phyloP scores from a whole-genome alignment of 2,888 invertebrate species.

The Tetranychus truncatus region DNA sequence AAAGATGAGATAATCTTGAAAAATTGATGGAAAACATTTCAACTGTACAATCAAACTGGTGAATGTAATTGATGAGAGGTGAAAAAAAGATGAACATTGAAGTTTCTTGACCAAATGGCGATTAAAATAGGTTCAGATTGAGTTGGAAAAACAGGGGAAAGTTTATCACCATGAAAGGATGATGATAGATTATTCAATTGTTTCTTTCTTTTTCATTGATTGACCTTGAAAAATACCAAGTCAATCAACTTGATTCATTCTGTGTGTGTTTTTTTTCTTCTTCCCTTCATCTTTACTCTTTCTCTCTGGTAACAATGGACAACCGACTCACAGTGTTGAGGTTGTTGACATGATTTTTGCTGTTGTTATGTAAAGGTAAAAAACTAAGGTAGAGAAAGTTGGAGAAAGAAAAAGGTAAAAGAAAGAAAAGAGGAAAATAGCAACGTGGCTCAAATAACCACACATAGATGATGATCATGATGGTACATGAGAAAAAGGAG shows the following conservation, averaged over 20 bases:
- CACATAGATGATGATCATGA: too few relatives aligned
- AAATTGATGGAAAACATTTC: too few relatives aligned
- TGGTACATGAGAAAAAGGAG: background rate
- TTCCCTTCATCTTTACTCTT: background rate
- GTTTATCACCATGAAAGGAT: background rate
- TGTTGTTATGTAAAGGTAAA: background rate
- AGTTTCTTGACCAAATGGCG: too few relatives aligned
- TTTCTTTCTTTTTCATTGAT: background rate
- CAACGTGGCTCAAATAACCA: too few relatives aligned
- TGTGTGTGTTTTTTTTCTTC: background rate
- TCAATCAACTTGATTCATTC: background rate
- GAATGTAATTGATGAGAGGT: too few relatives aligned
- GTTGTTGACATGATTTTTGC: background rate
- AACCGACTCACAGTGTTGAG: background rate
- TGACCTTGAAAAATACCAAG: background rate
- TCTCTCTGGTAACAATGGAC: background rate
- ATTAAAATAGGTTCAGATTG: too few relatives aligned
- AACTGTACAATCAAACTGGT: too few relatives aligned
- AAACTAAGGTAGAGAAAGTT: background rate
- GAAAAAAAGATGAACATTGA: too few relatives aligned
- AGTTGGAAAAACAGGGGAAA: too few relatives aligned
- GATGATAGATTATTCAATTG: background rate
- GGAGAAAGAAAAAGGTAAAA: background rate
- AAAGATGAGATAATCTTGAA: too few relatives aligned
- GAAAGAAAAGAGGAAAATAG: background rate